Base-by-base conservation (phyloP, 2,113 vertebrate species). In the Candoia aspera region DNA sequence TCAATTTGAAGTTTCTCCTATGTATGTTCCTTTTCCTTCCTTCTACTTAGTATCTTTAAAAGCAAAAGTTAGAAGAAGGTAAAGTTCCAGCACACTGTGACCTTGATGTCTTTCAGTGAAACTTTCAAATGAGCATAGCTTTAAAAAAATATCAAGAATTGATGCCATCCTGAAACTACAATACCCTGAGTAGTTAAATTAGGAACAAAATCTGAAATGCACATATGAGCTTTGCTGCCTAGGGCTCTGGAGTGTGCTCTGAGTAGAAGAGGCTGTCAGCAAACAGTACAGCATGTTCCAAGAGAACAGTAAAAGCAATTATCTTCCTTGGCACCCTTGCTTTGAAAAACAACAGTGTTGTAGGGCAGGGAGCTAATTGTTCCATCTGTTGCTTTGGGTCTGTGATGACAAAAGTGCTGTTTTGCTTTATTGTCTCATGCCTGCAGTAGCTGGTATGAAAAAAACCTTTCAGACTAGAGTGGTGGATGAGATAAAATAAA, bases 301-400 rank as follows among this genome's bases (percentile, higher is more conserved):
- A 92, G 92, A 92, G 91, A 94, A 93, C 85, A 0, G 37, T 90
- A 88, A 73, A 64, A 93, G 93, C 93, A 93, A 83, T 96, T 93
- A 5, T 85, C 62, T 64, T 93, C 58, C 42, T 89, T 94, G 95
- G 95, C 94, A 92, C n/a, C 90, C 93, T 73, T 60, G 0, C 58
- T 42, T 91, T 87, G 1, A 83, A 88, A 60, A 8, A 0, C 24
- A 15, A 91, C 89, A 87, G 0, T 91, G 0, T 0, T 37, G 91
- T 49, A 96, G 94, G 94, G 91, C 94, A 89, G 92, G 92, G 92
- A 95, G 93, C 85, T 95, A 21, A 91, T 90, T 87, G 92, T 60
- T 97, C 84, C 95, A 92, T 95, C 95, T 95, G 95, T 89, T 95
- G 94, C 94, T 91, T 3, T 15, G 93, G 54, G 58, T 15, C 91